Base-by-base conservation (phyloP, 2,888 invertebrate genomes). In the Euspilapteryx auroguttella region DNA sequence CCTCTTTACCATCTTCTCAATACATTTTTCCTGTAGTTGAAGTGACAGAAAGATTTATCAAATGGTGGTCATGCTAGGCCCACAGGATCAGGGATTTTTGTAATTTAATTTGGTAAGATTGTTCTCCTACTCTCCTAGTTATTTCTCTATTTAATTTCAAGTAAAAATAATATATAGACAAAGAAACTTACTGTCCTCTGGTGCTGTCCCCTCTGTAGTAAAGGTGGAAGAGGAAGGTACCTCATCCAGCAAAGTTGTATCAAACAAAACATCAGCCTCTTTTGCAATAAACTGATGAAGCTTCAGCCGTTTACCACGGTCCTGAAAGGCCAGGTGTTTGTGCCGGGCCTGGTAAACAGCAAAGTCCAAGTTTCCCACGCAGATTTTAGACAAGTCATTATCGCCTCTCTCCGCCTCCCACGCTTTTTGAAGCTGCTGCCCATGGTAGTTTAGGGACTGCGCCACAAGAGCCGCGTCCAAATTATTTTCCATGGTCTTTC, bases 271-370 rank as follows among this genome's bases (percentile, higher is more conserved):
- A 47, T 81, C 81, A 2, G 92, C 89, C 62, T 93, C 93, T 47
- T 88, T 88, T 7, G 88, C 87, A 44, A 94, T 82, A 61, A 94
- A 94, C 49, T 91, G 89, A 49, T 92, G 90, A 23, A 94, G 71
- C 51, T 90, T 91, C 30, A 90, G 61, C 12, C 91, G 79, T 54
- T 90, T 90, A 0, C 87, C 86, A 34, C 91, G 81, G 57, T 91
- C 91, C 58, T 89, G 87, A 57, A 91, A 90, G 29, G 87, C 85
- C 22, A 91, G 78, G 42, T 85, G 84, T 54, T 89, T 90, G 48
- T 89, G 89, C 14, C 91, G 79, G 35, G 87, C 83, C 46, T 85
- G 84, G 56, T 89, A 90, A 27, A 87, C 80, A 26, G 85, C 82
- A 52, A 84, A 91, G 58, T 85, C 87, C 37, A 87, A 69, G 24